phyloP scores from a whole-genome alignment of 2,797 vertebrate genomes.

The Eulemur rubriventer region DNA sequence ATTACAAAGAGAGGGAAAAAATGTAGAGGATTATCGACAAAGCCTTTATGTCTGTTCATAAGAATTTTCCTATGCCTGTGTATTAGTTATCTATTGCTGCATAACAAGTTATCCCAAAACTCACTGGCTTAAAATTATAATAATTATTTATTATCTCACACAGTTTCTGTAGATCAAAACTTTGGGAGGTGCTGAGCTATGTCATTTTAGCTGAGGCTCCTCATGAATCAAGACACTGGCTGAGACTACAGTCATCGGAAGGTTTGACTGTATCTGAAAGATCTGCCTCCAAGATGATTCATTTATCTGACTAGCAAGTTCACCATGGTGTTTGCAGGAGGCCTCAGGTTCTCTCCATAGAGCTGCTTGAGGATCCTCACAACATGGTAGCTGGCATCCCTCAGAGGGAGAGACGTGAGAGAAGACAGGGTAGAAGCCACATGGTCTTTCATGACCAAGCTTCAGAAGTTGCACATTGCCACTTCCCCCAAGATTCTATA shows the following conservation, averaged over 20 bases:
- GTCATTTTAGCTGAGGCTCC: background rate
- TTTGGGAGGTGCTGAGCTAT: background rate
- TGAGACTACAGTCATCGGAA: background rate
- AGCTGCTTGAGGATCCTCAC: background rate
- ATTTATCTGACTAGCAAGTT: background rate
- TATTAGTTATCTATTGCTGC: background rate
- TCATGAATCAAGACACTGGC: background rate
- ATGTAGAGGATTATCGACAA: background rate
- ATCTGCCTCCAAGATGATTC: background rate
- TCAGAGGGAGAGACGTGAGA: background rate
- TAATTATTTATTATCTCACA: constrained; percentile 3
- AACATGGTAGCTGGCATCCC: background rate
- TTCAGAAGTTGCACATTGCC: background rate
- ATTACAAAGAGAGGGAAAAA: background rate
- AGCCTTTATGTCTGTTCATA: background rate
- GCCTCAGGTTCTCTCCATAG: background rate
- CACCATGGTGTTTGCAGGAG: background rate
- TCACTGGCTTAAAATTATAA: constrained; percentile 22
- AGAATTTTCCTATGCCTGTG: background rate
- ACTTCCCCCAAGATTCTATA: background rate
- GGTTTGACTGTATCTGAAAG: background rate
- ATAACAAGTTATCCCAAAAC: constrained; percentile 12
- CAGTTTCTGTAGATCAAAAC: background rate
- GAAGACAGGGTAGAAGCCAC: background rate
- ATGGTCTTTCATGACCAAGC: background rate